Percentiles rank a stretch among this genome's conserved stretches.
Conservation (phyloP, 1,140 invertebrate species). For the Anthonomus grandis region DNA sequence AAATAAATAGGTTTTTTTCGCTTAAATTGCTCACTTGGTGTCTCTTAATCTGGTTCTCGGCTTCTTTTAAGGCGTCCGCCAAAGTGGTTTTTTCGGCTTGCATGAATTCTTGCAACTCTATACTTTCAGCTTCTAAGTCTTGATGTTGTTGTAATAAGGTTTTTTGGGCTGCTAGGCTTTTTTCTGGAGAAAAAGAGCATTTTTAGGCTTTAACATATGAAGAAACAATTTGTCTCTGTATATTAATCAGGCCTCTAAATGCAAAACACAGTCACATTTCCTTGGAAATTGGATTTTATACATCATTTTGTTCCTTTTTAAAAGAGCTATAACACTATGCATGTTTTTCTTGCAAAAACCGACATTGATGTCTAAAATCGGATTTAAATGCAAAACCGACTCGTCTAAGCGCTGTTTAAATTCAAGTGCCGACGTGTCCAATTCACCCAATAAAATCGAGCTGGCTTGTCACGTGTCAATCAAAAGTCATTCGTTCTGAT, state of each 20-base stretch:
- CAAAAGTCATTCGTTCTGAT: too few relatives aligned
- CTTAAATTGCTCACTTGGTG: conserved; percentile 44
- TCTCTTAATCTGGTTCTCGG: conserved; percentile 63
- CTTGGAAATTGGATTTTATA: too few relatives aligned
- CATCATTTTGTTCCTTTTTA: neutral
- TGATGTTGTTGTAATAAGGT: conserved; percentile 66
- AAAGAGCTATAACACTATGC: neutral
- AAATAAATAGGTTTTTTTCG: neutral
- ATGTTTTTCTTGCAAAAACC: too few relatives aligned
- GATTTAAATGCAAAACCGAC: too few relatives aligned
- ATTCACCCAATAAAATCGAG: too few relatives aligned
- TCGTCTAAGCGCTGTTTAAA: too few relatives aligned
- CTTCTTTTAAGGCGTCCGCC: conserved; percentile 69
- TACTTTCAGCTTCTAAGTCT: conserved; percentile 65
- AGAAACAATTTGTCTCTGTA: too few relatives aligned
- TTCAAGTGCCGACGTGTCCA: too few relatives aligned
- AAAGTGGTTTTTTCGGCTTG: conserved; percentile 71
- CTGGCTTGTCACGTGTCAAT: too few relatives aligned
- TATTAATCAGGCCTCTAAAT: neutral
- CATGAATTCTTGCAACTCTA: conserved; percentile 73
- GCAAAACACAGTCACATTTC: neutral
- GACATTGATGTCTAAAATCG: too few relatives aligned
- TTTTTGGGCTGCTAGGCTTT: conserved; percentile 63
- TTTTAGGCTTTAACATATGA: too few relatives aligned
- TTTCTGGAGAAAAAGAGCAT: conserved; percentile 46